phyloP scores from a whole-genome alignment of 1,140 invertebrate species.

The Protaetia brevitarsis region DNA sequence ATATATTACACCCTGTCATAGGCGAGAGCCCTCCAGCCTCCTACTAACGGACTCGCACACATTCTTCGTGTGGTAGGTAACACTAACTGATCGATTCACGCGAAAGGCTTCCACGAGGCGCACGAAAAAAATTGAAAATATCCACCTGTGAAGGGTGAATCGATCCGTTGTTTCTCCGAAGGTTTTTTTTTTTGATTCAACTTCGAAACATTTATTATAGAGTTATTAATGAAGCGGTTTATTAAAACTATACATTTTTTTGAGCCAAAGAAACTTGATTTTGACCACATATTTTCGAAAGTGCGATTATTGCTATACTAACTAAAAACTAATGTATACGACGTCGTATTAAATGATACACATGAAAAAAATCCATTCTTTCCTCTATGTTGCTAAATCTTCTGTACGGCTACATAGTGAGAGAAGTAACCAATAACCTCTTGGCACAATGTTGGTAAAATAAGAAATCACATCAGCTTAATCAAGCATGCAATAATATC shows the following conservation, averaged over 20 bases:
- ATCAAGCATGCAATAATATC: too few species aligned
- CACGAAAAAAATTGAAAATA: constrained; percentile 17
- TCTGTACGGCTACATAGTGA: too few species aligned
- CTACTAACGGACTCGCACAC: constrained; percentile 37
- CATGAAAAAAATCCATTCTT: too few species aligned
- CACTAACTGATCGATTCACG: constrained; percentile 23
- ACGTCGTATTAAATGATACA: too few species aligned
- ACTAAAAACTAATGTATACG: too few species aligned
- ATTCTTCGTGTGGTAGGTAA: constrained; percentile 37
- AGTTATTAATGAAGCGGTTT: too few species aligned
- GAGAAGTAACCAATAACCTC: too few species aligned
- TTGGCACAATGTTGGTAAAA: too few species aligned
- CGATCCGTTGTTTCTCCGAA: neutral
- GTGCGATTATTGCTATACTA: too few species aligned
- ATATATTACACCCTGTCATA: constrained; percentile 43
- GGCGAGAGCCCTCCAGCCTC: constrained; percentile 35
- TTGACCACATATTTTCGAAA: too few species aligned
- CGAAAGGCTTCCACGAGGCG: constrained; percentile 6
- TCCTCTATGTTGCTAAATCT: too few species aligned
- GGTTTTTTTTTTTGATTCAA: neutral
- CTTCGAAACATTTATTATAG: neutral
- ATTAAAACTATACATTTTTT: neutral
- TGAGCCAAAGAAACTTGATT: neutral
- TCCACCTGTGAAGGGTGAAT: constrained; percentile 2
- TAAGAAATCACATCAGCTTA: too few species aligned